Conservation (phyloP, 1,140 invertebrate genomes). For the Battus philenor region DNA sequence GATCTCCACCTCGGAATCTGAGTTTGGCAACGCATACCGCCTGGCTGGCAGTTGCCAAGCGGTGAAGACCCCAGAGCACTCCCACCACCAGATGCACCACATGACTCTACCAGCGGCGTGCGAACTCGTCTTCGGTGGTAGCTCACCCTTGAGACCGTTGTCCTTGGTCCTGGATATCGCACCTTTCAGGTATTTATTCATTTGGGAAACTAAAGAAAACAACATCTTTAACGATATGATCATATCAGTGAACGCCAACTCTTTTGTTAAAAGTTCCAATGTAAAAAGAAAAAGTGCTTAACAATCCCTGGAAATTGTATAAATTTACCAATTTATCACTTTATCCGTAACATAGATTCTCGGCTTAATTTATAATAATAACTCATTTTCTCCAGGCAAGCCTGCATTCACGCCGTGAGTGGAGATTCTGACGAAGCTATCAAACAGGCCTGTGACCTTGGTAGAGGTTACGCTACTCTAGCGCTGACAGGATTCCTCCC, state of each 20-base stretch:
- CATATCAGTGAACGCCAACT: no score
- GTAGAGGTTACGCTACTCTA: constrained; percentile 78
- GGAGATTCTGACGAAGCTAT: constrained; percentile 67
- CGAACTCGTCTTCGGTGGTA: constrained; percentile 79
- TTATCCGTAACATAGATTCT: no score
- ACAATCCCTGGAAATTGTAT: no score
- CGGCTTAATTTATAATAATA: no score
- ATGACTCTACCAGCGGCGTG: constrained; percentile 68
- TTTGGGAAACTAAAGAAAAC: constrained; percentile 1
- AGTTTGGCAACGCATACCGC: constrained; percentile 84
- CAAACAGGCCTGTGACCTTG: constrained; percentile 77
- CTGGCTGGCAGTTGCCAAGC: constrained; percentile 77
- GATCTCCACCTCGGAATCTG: constrained; percentile 75
- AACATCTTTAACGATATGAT: background rate
- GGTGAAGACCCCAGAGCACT: constrained; percentile 73
- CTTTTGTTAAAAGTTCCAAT: no score
- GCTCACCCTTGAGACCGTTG: constrained; percentile 76
- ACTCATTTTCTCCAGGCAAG: constrained; percentile 76
- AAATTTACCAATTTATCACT: no score
- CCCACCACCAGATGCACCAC: constrained; percentile 56
- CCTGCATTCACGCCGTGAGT: constrained; percentile 79
- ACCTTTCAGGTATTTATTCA: constrained; percentile 50
- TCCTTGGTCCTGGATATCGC: constrained; percentile 39
- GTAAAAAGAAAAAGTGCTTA: no score
- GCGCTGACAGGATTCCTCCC: constrained; percentile 73